Conservation (phyloP, 2,113 vertebrate species). For the Sphaerodactylus townsendi region DNA sequence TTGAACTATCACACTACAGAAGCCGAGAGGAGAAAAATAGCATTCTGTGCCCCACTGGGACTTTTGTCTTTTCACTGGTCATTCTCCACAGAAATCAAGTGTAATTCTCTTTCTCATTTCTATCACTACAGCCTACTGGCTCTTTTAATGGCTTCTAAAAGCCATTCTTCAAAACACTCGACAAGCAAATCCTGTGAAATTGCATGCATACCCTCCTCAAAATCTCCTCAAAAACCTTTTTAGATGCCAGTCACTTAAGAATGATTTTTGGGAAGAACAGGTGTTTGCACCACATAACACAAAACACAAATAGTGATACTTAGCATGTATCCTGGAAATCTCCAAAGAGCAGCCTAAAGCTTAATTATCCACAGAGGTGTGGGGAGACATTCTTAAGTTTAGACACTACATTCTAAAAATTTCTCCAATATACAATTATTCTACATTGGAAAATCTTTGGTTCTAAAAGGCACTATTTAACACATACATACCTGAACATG, state of each 20-base stretch:
- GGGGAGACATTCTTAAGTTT: not conserved
- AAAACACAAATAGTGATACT: conserved; percentile 50
- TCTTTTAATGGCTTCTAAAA: not conserved
- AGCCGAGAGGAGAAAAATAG: conserved; percentile 9
- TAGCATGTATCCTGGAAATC: conserved; percentile 54
- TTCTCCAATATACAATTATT: conserved; percentile 27
- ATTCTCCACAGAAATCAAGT: conserved; percentile 8
- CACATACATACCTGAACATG: not conserved
- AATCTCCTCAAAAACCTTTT: not conserved
- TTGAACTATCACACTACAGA: conserved; percentile 31
- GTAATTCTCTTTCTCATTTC: not conserved
- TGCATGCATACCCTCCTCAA: not conserved
- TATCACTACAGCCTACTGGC: not conserved
- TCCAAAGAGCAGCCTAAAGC: conserved; percentile 59
- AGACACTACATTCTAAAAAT: conserved; percentile 3
- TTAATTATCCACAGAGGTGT: conserved; percentile 57
- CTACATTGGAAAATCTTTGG: not conserved
- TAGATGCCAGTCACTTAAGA: not conserved
- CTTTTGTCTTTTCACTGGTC: conserved; percentile 18
- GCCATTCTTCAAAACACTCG: not conserved
- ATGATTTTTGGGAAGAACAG: conserved; percentile 16
- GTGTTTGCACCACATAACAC: conserved; percentile 56
- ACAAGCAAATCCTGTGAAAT: not conserved
- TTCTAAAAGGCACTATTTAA: not conserved
- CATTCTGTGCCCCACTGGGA: conserved; percentile 12